Evolutionary conservation across 2,888 invertebrate species (phyloP).

Genomic region (Cryptocephalus primarius): DNA sequence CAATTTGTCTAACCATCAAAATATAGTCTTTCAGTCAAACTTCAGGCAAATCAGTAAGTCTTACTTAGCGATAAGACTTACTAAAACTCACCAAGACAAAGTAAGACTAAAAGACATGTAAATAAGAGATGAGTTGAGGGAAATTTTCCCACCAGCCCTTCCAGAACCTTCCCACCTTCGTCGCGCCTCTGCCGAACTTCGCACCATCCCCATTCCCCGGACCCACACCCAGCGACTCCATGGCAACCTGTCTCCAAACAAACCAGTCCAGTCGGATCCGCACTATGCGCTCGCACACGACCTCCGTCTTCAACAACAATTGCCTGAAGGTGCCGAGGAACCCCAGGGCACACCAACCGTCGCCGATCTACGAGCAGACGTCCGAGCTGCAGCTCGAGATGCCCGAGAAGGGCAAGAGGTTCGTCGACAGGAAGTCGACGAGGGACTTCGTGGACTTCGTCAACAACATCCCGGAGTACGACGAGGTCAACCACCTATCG

Average conservation of each 20-base stretch:
- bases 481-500: conserved; percentile 63
- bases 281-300: conserved; percentile 37
- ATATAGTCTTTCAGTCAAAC: too few relatives aligned
- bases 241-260: background rate
- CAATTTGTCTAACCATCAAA: too few relatives aligned
- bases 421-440: conserved; percentile 40
- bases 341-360: conserved; percentile 60
- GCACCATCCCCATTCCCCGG: too few relatives aligned
- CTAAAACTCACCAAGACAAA: too few relatives aligned
- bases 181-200: too few relatives aligned
- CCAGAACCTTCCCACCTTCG: too few relatives aligned
- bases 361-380: conserved; percentile 56
- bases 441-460: conserved; percentile 59
- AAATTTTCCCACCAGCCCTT: too few relatives aligned
- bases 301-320: conserved; percentile 57
- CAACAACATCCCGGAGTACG: conserved; percentile 70
- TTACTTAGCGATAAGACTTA: too few relatives aligned
- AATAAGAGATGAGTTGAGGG: too few relatives aligned
- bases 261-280: too few relatives aligned
- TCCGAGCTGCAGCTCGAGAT: conserved; percentile 30
- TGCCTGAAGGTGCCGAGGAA: conserved; percentile 63
- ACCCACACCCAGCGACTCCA: background rate
- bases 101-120: too few relatives aligned
- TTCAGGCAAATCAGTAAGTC: too few relatives aligned
- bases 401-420: conserved; percentile 25